A percentile compares a stretch with the other conserved stretches of the same genome.
These are phyloP conservation scores for Megaceryle alcyon DNA, from an alignment of 2,797 vertebrate genomes.

Conservation along the genomic window DNA sequence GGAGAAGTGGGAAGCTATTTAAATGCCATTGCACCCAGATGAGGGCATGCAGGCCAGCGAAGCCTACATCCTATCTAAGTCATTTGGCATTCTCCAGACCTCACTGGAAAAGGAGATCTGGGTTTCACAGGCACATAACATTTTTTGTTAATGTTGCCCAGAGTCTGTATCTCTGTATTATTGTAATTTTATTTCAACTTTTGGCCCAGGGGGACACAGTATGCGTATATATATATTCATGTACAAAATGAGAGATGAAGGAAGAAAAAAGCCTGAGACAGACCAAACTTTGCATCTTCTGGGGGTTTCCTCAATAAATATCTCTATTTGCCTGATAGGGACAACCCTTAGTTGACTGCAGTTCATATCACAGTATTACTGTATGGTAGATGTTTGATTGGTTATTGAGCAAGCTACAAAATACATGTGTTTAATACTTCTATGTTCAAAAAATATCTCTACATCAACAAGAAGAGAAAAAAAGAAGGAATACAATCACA, in stretches of 20 bases:
- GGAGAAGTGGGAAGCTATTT: not conserved
- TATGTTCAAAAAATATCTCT: not conserved
- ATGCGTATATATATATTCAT: not conserved
- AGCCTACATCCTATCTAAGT: not conserved
- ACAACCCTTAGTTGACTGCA: not conserved
- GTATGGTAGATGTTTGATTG: not conserved
- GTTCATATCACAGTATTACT: not conserved
- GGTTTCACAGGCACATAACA: not conserved
- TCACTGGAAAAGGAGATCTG: not conserved
- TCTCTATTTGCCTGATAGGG: not conserved
- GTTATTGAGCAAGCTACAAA: not conserved
- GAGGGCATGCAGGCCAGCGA: not conserved
- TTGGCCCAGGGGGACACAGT: not conserved
- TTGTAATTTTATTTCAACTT: not conserved
- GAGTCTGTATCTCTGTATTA: not conserved
- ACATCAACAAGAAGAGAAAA: not conserved
- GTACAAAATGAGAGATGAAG: not conserved
- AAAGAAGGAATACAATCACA: not conserved
- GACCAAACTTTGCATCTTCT: not conserved
- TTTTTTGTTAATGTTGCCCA: not conserved
- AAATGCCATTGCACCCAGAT: not conserved
- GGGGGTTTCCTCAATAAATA: not conserved
- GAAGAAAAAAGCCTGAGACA: not conserved
- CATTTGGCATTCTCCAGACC: not conserved
- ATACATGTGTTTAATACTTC: not conserved